Evolutionary conservation across 2,113 vertebrate species (phyloP).

Genomic region (Dromiciops gliroides): DNA sequence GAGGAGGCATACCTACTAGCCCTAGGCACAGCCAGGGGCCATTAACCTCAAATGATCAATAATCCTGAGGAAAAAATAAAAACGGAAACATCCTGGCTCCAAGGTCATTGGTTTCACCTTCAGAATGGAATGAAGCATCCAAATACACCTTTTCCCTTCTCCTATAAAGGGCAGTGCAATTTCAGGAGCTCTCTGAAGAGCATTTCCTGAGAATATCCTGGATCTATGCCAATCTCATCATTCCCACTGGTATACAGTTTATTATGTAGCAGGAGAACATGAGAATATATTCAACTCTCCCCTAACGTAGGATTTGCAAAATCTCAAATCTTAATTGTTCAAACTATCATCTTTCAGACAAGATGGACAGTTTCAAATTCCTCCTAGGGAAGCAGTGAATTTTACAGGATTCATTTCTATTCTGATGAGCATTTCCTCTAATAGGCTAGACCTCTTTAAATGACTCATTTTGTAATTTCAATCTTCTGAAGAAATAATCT

Average conservation of each 20-base stretch:
- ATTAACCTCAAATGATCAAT: slow-evolving; percentile 64
- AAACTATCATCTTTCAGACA: slow-evolving; percentile 10
- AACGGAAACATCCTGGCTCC: slow-evolving; percentile 20
- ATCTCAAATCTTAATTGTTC: slow-evolving; percentile 35
- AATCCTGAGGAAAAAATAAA: slow-evolving; percentile 51
- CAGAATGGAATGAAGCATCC: slow-evolving; percentile 52
- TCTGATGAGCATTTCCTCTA: slow-evolving; percentile 17
- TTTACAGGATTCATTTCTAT: slow-evolving; percentile 27
- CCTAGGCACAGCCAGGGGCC: slow-evolving; percentile 56
- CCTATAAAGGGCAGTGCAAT: slow-evolving; percentile 12
- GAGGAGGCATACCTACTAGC: not conserved
- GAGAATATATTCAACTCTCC: not conserved
- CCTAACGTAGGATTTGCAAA: slow-evolving; percentile 6
- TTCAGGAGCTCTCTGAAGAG: slow-evolving; percentile 42
- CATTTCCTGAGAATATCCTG: slow-evolving; percentile 37
- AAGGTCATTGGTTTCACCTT: slow-evolving; percentile 54
- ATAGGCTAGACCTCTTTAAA: slow-evolving; percentile 42
- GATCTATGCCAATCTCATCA: slow-evolving; percentile 34
- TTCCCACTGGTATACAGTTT: slow-evolving; percentile 30
- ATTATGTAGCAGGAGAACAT: not conserved
- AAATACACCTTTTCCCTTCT: slow-evolving; percentile 53
- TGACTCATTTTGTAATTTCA: slow-evolving; percentile 9
- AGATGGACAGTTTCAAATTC: slow-evolving; percentile 39
- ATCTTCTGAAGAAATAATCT: slow-evolving; percentile 37
- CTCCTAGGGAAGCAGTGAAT: not conserved